Conservation (phyloP, 1,140 invertebrate genomes). For the Atta colombica region DNA sequence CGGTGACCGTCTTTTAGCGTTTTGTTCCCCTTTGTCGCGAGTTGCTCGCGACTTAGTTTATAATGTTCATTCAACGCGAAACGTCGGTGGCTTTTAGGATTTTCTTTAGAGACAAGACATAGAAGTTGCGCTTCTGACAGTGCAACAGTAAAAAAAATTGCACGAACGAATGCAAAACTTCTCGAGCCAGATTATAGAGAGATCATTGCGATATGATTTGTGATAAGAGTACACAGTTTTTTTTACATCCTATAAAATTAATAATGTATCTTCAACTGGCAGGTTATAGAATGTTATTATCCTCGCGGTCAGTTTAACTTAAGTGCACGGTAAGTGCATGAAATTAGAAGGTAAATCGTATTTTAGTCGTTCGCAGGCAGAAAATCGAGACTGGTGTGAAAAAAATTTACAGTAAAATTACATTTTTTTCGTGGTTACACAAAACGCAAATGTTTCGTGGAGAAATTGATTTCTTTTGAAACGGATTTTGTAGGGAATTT, state of each 20-base stretch:
- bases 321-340: constrained; percentile 52
- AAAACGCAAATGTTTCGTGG: neutral
- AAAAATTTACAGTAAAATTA: constrained; percentile 8
- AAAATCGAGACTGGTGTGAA: neutral
- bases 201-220: neutral
- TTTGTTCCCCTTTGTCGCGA: neutral
- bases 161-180: neutral
- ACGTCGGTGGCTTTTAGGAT: neutral
- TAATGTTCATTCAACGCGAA: neutral
- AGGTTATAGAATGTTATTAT: constrained; percentile 60
- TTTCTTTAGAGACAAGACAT: neutral
- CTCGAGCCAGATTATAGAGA: neutral
- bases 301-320: constrained; percentile 45
- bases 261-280: constrained; percentile 27
- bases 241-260: constrained; percentile 29
- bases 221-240: neutral
- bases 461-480: neutral
- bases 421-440: neutral
- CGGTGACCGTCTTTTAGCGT: constrained; percentile 27
- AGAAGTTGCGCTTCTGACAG: neutral
- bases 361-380: constrained; percentile 51
- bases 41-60: constrained; percentile 41
- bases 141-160: neutral
- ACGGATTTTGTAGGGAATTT: neutral
- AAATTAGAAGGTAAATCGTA: constrained; percentile 55